Conservation (phyloP, 2,888 invertebrate genomes). For the Oscheius sp. region DNA sequence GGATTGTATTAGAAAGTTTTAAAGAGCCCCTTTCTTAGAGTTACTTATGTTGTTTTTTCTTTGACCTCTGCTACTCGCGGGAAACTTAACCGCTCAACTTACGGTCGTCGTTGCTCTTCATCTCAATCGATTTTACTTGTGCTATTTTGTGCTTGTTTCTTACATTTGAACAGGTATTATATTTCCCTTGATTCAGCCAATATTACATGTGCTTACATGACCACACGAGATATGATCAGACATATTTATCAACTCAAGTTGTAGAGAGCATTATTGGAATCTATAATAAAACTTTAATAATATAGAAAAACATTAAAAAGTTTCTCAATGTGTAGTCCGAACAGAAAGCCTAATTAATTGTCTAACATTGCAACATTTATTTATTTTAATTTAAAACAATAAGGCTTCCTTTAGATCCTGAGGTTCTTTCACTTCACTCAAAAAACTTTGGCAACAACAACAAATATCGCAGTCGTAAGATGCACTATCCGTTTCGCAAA, state of each 20-base stretch:
- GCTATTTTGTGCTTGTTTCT: not conserved
- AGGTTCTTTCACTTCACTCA: constrained; percentile 5
- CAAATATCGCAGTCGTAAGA: constrained; percentile 1
- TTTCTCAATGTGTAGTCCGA: not conserved
- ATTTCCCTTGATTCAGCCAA: not conserved
- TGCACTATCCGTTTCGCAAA: constrained; percentile 8
- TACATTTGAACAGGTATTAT: not conserved
- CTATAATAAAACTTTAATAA: not conserved
- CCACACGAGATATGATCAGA: not conserved
- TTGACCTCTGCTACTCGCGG: not conserved
- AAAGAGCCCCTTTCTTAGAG: not conserved
- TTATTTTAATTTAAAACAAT: not conserved
- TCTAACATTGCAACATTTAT: not conserved
- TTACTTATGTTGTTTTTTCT: not conserved
- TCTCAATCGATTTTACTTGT: not conserved
- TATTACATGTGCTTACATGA: not conserved
- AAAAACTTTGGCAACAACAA: not conserved
- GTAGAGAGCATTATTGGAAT: not conserved
- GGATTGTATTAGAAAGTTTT: too few relatives aligned
- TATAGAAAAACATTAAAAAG: not conserved
- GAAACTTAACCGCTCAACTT: not conserved
- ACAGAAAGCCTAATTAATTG: not conserved
- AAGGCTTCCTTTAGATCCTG: not conserved
- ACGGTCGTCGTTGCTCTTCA: not conserved
- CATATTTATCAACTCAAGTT: not conserved